Conservation (phyloP, 2,888 invertebrate species). For the Cheilosia grossa region DNA sequence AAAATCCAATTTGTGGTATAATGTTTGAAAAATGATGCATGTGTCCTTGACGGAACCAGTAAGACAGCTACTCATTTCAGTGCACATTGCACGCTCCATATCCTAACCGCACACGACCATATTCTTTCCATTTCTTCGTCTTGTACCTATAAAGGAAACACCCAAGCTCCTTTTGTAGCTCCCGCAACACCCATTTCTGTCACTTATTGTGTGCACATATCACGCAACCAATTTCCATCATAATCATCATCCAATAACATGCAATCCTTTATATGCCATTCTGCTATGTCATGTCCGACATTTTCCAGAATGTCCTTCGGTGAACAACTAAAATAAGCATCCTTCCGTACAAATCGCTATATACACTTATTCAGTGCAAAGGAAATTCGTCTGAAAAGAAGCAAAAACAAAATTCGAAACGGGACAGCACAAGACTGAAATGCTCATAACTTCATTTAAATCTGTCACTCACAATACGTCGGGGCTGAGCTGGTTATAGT, state of each 20-base stretch:
- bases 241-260: slow-evolving; percentile 51
- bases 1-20: slow-evolving; percentile 53
- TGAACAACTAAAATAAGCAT: slow-evolving; percentile 37
- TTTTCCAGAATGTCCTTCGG: slow-evolving; percentile 20
- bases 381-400: slow-evolving; percentile 8
- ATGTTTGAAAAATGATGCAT: slow-evolving; percentile 51
- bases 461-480: slow-evolving; percentile 55
- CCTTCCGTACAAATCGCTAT: slow-evolving; percentile 6
- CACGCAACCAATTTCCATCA: slow-evolving; percentile 61
- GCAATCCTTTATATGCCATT: slow-evolving; percentile 9
- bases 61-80: slow-evolving; percentile 22
- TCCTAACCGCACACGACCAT: slow-evolving; percentile 21
- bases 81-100: slow-evolving; percentile 28
- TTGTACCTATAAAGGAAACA: background rate
- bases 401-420: background rate
- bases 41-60: slow-evolving; percentile 25
- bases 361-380: too few species aligned
- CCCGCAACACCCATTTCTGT: slow-evolving; percentile 30
- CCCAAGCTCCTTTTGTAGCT: background rate
- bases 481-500: background rate
- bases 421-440: slow-evolving; percentile 24
- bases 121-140: slow-evolving; percentile 10
- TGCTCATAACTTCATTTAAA: slow-evolving; percentile 59
- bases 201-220: slow-evolving; percentile 61
- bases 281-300: slow-evolving; percentile 12